Conservation (phyloP, 2,113 vertebrate genomes). For the Hemiprocne comata region DNA sequence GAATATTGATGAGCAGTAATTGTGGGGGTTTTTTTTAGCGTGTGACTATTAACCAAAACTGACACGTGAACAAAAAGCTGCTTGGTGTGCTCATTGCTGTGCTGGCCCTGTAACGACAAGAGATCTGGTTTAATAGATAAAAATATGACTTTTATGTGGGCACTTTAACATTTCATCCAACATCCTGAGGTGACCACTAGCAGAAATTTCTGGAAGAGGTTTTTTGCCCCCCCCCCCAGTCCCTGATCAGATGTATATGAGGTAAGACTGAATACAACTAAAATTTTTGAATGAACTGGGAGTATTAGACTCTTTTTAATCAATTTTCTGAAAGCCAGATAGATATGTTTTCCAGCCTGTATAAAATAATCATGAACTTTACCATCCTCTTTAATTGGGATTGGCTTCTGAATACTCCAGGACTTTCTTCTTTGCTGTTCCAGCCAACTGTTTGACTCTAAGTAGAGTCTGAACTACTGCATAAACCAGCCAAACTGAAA, state of each 20-base stretch:
- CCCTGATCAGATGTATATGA: background rate
- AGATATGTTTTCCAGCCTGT: background rate
- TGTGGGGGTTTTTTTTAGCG: accelerated
- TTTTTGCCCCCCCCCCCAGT: background rate
- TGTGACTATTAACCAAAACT: background rate
- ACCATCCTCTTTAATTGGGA: background rate
- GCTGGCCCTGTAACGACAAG: background rate
- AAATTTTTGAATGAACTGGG: background rate
- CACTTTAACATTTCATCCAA: background rate
- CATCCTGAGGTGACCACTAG: background rate
- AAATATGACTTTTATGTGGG: background rate
- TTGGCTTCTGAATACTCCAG: background rate
- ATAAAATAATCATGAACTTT: background rate
- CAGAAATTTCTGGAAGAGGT: background rate
- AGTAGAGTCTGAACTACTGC: background rate
- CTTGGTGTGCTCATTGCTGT: background rate
- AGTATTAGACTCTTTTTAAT: background rate
- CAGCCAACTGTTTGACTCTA: background rate
- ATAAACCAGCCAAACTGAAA: background rate
- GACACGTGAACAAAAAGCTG: background rate
- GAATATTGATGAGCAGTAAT: background rate
- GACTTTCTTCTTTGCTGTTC: background rate
- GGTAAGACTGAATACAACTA: background rate
- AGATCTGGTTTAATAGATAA: background rate
- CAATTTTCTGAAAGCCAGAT: background rate